Conservation (phyloP, 1,140 invertebrate species). For the Cydia pomonella region DNA sequence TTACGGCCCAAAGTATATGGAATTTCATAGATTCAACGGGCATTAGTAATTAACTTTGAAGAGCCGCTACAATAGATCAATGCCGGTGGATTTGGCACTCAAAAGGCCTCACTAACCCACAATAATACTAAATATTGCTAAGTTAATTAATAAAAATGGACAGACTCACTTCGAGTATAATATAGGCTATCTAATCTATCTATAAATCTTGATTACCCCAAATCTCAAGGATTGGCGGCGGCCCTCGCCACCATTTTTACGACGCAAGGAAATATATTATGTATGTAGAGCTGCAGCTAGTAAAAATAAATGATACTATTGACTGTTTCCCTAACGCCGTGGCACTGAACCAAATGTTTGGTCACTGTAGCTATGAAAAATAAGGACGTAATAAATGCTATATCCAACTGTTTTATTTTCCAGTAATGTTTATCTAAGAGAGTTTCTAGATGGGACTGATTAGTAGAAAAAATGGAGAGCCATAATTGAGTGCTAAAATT, state of each 20-base stretch:
- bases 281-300: constrained; percentile 31
- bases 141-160: constrained; percentile 28
- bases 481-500: no score
- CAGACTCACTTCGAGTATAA: constrained; percentile 5
- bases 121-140: background rate
- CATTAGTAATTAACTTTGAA: no score
- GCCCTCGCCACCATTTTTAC: constrained; percentile 8
- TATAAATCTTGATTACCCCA: constrained; percentile 30
- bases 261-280: constrained; percentile 30
- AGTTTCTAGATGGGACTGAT: no score
- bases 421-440: background rate
- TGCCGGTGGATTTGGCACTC: no score
- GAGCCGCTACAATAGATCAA: no score
- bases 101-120: no score
- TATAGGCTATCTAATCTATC: constrained; percentile 10
- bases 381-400: background rate
- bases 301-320: constrained; percentile 30
- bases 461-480: no score
- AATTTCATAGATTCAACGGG: no score
- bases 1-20: no score
- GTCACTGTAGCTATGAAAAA: constrained; percentile 33
- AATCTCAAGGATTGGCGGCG: constrained; percentile 29
- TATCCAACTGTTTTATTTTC: background rate
- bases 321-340: constrained; percentile 23
- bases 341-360: constrained; percentile 30